Base-by-base conservation (phyloP, 2,113 vertebrate species). In the Cyprinodon brontotheroides region DNA sequence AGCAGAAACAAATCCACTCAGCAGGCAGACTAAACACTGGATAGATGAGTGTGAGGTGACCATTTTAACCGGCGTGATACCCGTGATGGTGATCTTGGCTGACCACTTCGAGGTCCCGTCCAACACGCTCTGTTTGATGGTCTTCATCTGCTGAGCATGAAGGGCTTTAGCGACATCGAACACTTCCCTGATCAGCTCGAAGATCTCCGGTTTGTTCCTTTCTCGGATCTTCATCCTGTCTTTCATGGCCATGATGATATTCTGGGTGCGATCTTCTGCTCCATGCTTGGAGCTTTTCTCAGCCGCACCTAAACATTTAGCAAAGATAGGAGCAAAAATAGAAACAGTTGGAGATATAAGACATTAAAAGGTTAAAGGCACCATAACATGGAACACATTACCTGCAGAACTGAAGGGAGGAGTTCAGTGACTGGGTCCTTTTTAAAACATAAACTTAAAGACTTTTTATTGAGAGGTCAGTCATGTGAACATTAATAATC, bases 171-270 rank as follows among this genome's bases (percentile, higher is more conserved):
- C 94, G 74, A 98, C 95, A 70, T 88, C 85, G 65, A 97, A 99
- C 69, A 99, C 96, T 64, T 99, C 98, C 78, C 96, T 92, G 84
- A 99, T 99, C 65, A 99, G 93, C 61, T 99, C 98, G 64, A 99
- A 99, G 76, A 99, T 97, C 92, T 99, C 98, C 0, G 98, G 98
- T 45, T 99, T 99, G 93, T 99, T 99, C 73, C 98, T 94, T 80
- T 99, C 98, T 20, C 98, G 92, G 82, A 99, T 99, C 88, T 99
- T 99, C 98, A 99, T 99, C 65, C 98, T 95, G 91, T 99, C 98
- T 87, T 99, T 99, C 98, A 99, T 97, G 70, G 98, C 97, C 98
- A 99, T 99, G 88, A 99, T 99, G 78, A 99, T 98, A 87, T 99
- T 99, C 88, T 99, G 97, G 0, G 98, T 99, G 22, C 97, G 92